Evolutionary conservation across 2,888 invertebrate species (phyloP), one percentile per base, ranked within the genome.

Genomic region (Thecophora atra): DNA sequence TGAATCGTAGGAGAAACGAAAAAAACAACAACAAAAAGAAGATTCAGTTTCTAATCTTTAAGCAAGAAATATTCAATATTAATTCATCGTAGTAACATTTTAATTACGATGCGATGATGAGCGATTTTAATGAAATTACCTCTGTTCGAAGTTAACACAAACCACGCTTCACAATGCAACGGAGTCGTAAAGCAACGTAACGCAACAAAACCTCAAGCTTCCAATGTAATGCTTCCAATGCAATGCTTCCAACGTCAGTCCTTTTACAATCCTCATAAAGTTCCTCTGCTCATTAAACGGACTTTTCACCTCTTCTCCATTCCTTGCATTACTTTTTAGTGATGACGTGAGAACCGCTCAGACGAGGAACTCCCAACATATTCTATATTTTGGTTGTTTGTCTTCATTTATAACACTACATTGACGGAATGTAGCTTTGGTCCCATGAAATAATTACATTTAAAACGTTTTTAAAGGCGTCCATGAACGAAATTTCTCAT

Each of bases 101-200:
- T 83, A 84, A 83, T 83, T 84, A 84, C 82, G 82, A 81, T 79
- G 77, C 81, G 80, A 83, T 83, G 83, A 83, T 83, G 77, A 79
- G 83, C 82, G 81, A 79, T 74, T 76, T 77, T 75, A 63, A 52
- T 63, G 54, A 19, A 60, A 51, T 42, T 62, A 26, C 21, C 54
- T 64, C 42, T n/a, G 17, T 15, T n/a, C 54, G 64, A 19, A 17
- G 6, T 21, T 30, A 47, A n/a, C 70, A 30, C 51, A 26, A n/a
- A 5, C 47, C 8, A 8, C 6, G 47, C 8, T 17, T 15, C 47
- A 47, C 47, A 37, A 37, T 8, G 37, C 37, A 37, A 37, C 37
- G 37, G 37, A 37, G 6, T 21, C 54, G 54, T 21, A 54, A 54
- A 21, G 58, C 58, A 58, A 26, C 24, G 26, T 28, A 58, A 58